Base-by-base conservation (phyloP, 2,797 vertebrate species). In the Benthosema pterotum region DNA sequence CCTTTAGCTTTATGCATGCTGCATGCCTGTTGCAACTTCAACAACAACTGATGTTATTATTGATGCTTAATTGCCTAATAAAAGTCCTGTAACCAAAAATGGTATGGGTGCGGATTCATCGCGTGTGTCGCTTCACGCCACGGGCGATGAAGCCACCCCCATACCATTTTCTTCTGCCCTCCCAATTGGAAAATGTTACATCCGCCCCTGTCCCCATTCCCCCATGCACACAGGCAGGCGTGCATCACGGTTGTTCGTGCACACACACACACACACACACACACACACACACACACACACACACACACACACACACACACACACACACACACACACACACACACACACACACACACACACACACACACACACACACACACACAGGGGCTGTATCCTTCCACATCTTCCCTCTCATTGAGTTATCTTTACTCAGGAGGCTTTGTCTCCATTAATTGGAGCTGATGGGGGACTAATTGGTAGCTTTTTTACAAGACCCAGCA, bases 391-490 rank as follows among this genome's bases (percentile, higher is more conserved):
- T 5, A 42, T 15, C 86, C 79, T 72, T 81, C 77, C 80, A 86
- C 79, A 75, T 77, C 87, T 87, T n/a, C 81, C 89, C 93, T 94
- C 94, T 95, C 93, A 92, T 92, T 84, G 90, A 96, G 94, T 96
- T 99, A 97, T 97, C 96, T 96, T 95, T 96, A 95, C 94, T 93
- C 94, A 80, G 92, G 92, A 80, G 92, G 92, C 89, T 98, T 98
- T 99, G 96, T 99, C 95, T 97, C 91, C 93, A 86, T 95, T 98
- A 98, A 99, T 99, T 98, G 96, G 94, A 97, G 94, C 94, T 98
- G 97, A 99, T 98, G 96, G 98, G 95, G 93, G 93, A 95, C 96
- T 99, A 98, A 99, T 98, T 99, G 96, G 95, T 95, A 92, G 93
- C 92, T 94, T 95, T 83, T 92, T 94, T 92, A 92, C 92, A 88